A percentile compares a stretch with the other conserved stretches of the same genome.
phyloP scores from a whole-genome alignment of 2,113 vertebrate genomes.

The Gracilinanus agilis region DNA sequence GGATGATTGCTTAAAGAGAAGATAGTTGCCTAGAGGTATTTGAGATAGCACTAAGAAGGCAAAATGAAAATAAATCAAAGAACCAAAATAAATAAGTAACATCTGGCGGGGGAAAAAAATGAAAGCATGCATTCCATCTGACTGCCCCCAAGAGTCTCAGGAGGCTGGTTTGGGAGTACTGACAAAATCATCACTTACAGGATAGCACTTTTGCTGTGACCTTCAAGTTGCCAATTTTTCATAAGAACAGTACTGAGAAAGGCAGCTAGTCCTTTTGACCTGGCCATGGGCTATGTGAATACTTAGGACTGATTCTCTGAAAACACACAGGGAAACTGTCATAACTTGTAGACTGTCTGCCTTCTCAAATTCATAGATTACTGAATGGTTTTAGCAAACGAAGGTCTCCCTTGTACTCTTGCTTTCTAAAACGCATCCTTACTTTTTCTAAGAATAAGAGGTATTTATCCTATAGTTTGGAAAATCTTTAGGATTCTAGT shows the following conservation, averaged over 20 bases:
- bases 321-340: accelerated
- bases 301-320: not conserved
- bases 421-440: accelerated
- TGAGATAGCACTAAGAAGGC: not conserved
- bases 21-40: not conserved
- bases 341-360: accelerated
- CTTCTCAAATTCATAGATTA: not conserved
- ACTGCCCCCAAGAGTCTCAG: accelerated
- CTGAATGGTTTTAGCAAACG: accelerated
- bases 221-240: not conserved
- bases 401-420: not conserved
- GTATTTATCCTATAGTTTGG: not conserved
- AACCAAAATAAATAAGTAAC: not conserved
- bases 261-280: accelerated
- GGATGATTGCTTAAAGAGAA: not conserved
- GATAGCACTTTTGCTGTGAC: not conserved
- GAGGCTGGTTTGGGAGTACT: accelerated
- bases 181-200: not conserved
- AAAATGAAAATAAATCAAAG: not conserved
- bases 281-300: accelerated
- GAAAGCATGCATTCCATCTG: not conserved
- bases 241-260: accelerated
- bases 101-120: not conserved
- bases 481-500: not conserved
- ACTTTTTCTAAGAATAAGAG: no score